Percentiles rank a stretch among this genome's conserved stretches.
phyloP scores from a whole-genome alignment of 2,888 invertebrate genomes.

The Oxytorus armatus region DNA sequence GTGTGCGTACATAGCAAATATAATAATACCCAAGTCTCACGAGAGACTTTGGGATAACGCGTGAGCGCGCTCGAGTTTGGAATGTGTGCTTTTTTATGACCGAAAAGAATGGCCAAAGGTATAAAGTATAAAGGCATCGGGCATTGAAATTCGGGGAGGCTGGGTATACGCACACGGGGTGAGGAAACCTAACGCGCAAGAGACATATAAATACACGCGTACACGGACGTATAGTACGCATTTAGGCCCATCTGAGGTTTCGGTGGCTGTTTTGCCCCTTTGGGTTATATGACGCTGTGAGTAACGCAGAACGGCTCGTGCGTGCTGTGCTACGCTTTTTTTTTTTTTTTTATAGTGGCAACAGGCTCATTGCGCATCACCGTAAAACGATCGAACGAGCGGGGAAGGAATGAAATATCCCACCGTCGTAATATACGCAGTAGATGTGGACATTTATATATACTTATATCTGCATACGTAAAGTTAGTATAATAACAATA shows the following conservation, averaged over 20 bases:
- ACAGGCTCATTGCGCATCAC: conserved; percentile 76
- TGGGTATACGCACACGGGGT: conserved; percentile 60
- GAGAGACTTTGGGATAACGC: conserved; percentile 57
- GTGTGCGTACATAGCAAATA: conserved; percentile 9
- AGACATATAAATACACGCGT: conserved; percentile 12
- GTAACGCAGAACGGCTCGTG: conserved; percentile 50
- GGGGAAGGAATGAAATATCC: conserved; percentile 68
- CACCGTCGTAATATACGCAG: conserved; percentile 35
- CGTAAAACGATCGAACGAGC: conserved; percentile 73
- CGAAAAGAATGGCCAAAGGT: conserved; percentile 76
- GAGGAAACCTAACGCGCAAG: conserved; percentile 28
- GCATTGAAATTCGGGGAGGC: conserved; percentile 79
- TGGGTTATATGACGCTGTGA: conserved; percentile 14
- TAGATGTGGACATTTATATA: conserved; percentile 32
- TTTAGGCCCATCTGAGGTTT: conserved; percentile 27
- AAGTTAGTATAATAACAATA: not conserved
- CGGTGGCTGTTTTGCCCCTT: conserved; percentile 21
- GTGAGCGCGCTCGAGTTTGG: conserved; percentile 74
- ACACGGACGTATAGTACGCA: not conserved
- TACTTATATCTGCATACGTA: conserved; percentile 7
- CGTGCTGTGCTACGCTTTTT: conserved; percentile 49
- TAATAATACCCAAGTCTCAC: conserved; percentile 29
- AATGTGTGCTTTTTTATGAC: conserved; percentile 79
- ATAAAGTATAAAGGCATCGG: conserved; percentile 77
- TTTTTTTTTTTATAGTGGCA: conserved; percentile 76